These are phyloP conservation scores for Emydoidea blandingii DNA, from an alignment of 2,797 vertebrate species.

Conservation along the genomic window DNA sequence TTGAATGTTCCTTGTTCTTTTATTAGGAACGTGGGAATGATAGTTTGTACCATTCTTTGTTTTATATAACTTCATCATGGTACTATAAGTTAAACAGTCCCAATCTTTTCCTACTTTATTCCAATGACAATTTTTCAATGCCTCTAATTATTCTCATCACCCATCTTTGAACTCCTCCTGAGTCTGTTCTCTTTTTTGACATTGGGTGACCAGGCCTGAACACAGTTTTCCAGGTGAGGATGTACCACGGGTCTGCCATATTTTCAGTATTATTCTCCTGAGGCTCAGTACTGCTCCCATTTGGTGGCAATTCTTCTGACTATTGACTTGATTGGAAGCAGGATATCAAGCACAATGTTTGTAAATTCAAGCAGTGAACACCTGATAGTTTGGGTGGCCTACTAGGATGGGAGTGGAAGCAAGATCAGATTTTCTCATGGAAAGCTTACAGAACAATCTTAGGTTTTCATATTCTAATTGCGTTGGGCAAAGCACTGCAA, in stretches of 20 bases:
- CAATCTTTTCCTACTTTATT: neutral
- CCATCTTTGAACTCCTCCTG: neutral
- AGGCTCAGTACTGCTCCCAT: accelerated
- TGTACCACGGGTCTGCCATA: neutral
- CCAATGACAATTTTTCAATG: neutral
- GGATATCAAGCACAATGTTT: neutral
- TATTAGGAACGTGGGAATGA: neutral
- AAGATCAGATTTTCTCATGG: neutral
- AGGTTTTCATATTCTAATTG: neutral
- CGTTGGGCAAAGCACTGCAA: neutral
- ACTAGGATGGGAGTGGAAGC: neutral
- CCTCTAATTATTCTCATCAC: neutral
- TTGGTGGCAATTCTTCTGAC: neutral
- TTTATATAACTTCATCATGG: neutral
- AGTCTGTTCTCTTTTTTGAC: neutral
- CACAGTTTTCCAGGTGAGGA: neutral
- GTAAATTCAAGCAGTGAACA: neutral
- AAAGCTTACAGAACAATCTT: neutral
- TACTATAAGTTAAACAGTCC: neutral
- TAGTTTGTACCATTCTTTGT: neutral
- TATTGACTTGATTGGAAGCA: neutral
- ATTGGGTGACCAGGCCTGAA: neutral
- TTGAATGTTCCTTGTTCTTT: neutral
- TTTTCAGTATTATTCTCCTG: neutral
- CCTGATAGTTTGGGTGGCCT: neutral